These are phyloP conservation scores for Ophthalmolycus amberensis DNA, from an alignment of 2,113 vertebrate genomes.

Conservation along the genomic window DNA sequence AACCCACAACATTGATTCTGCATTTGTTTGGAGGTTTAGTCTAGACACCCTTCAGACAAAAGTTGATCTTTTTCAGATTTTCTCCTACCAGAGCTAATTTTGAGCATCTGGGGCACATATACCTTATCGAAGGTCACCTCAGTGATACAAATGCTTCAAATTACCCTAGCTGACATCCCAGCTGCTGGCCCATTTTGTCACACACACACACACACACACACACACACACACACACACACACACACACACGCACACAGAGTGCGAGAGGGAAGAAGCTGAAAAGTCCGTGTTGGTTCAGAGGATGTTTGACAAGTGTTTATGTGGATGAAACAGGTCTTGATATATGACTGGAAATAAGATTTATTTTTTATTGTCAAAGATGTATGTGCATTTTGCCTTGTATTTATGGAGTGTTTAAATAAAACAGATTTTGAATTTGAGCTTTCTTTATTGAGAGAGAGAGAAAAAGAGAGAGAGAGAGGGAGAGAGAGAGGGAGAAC, in stretches of 20 bases:
- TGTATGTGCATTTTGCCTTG: not conserved
- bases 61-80: not conserved
- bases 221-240: not conserved
- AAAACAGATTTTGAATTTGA: conserved; percentile 9
- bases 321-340: not conserved
- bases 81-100: not conserved
- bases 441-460: not conserved
- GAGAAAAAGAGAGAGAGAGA: not conserved
- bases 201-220: too few relatives aligned
- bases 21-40: not conserved
- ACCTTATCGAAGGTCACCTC: not conserved
- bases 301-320: conserved; percentile 29
- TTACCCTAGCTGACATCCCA: not conserved
- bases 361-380: conserved; percentile 5
- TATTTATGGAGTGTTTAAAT: conserved; percentile 27
- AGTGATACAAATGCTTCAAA: not conserved
- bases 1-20: too few relatives aligned
- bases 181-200: not conserved
- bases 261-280: conserved; percentile 12
- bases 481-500: not conserved
- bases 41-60: not conserved
- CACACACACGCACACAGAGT: not conserved
- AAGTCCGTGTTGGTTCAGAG: conserved; percentile 34
- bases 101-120: not conserved
- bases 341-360: not conserved